phyloP scores from a whole-genome alignment of 1,140 invertebrate genomes.

The Drosophila erecta region DNA sequence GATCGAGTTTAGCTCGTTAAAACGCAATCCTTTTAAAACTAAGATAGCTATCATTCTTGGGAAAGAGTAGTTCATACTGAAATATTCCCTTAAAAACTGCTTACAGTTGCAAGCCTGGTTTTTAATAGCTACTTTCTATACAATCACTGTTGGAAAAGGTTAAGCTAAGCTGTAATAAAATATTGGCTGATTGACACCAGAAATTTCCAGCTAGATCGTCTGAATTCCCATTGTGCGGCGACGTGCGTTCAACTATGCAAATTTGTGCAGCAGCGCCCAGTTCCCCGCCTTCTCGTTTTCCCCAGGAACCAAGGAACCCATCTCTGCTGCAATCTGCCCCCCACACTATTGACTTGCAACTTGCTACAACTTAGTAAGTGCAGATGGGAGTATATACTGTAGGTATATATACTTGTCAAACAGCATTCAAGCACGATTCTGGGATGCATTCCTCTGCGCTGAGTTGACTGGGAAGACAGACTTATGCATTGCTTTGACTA shows the following conservation, averaged over 20 bases:
- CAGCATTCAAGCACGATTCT: slow-evolving; percentile 84
- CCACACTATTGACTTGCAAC: slow-evolving; percentile 73
- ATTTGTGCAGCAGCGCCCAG: slow-evolving; percentile 61
- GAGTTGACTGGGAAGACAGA: slow-evolving; percentile 44
- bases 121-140: no score
- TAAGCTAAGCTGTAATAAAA: no score
- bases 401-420: slow-evolving; percentile 70
- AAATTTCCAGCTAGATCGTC: background rate
- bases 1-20: background rate
- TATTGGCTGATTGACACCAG: no score
- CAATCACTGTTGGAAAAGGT: no score
- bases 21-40: background rate
- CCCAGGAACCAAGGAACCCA: slow-evolving; percentile 11
- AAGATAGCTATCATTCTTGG: no score
- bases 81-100: background rate
- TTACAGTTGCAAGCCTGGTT: background rate
- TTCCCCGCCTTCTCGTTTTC: slow-evolving; percentile 2
- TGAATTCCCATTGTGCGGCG: slow-evolving; percentile 17
- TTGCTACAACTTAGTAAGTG: slow-evolving; percentile 76
- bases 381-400: slow-evolving; percentile 26
- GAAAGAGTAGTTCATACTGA: background rate
- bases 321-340: slow-evolving; percentile 22
- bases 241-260: slow-evolving; percentile 82
- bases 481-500: slow-evolving; percentile 55
- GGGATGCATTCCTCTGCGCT: slow-evolving; percentile 76